Base-by-base conservation (phyloP, 1,140 invertebrate genomes). In the Idris sp. region DNA sequence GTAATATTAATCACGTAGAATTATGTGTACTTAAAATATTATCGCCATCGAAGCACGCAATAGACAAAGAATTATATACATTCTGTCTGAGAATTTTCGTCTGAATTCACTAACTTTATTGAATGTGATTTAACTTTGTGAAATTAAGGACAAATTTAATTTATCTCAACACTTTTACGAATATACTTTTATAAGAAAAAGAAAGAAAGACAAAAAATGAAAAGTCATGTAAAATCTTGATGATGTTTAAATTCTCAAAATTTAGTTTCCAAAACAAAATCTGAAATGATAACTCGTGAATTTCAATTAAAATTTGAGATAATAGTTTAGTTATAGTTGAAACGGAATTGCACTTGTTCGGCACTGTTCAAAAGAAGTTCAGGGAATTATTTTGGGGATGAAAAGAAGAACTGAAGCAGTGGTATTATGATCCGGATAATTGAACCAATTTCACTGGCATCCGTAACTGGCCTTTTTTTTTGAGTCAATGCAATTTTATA, bases 251-350 rank as follows among this genome's bases (percentile, higher is more conserved):
- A 67, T 67, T 9, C 35, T 16, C 44, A n/a, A 31, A 51, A 59
- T 59, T 59, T 49, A 59, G 49, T 35, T 26, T 15, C 11, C 10
- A 9, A 44, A 51, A 43, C 44, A 41, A 68, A 48, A 30, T 59
- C 26, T n/a, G 25, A 68, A 68, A 35, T 22, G 53, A 43, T 58
- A 58, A 56, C 41, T 56, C 62, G 49, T 46, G 36, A 56, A 44
- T 38, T 68, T 44, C 64, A 68, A 68, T 68, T 68, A 68, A 68
- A 68, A 68, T 58, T 48, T 25, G 64, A 68, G 64, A 49, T 72
- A 62, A 62, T 56, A 26, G 58, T 44, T 56, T 28, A 72, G 56
- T 62, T 61, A 72, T 38, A 56, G 33, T 14, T 54, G 48, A 46
- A 62, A 33, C 33, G 48, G 16, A 44, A 54, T 9, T 44, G 36